Conservation (phyloP, 1,140 invertebrate genomes). For the Drosophila micromelanica region DNA sequence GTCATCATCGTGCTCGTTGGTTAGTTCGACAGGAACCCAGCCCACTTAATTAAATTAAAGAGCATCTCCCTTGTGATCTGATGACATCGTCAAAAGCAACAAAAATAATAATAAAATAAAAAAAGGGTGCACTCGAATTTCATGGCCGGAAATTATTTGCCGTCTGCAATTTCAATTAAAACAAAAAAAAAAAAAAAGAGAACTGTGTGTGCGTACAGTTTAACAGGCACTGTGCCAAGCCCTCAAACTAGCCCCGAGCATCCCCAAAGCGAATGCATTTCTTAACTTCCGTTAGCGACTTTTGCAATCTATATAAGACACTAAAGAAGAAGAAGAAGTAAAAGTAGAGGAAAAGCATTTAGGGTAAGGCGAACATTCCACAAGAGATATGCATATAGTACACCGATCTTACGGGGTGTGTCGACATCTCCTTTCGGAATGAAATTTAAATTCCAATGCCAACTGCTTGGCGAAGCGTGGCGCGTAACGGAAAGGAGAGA, state of each 20-base stretch:
- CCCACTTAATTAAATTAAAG: conserved; percentile 75
- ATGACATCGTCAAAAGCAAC: conserved; percentile 1
- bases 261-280: conserved; percentile 27
- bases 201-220: conserved; percentile 29
- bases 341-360: not conserved
- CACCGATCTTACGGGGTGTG: conserved; percentile 48
- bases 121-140: conserved; percentile 76
- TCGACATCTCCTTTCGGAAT: conserved; percentile 34
- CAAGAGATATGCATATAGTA: conserved; percentile 34
- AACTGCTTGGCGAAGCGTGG: conserved; percentile 67
- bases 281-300: conserved; percentile 26
- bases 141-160: conserved; percentile 76
- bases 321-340: not conserved
- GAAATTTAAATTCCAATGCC: conserved; percentile 66
- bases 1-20: conserved; percentile 14
- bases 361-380: conserved; percentile 17
- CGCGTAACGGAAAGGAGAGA: conserved; percentile 13
- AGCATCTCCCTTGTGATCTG: conserved; percentile 36
- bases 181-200: not conserved
- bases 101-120: not conserved
- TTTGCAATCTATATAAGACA: conserved; percentile 5
- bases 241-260: conserved; percentile 21
- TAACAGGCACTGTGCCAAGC: conserved; percentile 37
- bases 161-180: conserved; percentile 78
- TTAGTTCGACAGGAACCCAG: conserved; percentile 5